Evolutionary conservation across 2,113 vertebrate species (phyloP).

Genomic region (Phaethornis superciliosus): DNA sequence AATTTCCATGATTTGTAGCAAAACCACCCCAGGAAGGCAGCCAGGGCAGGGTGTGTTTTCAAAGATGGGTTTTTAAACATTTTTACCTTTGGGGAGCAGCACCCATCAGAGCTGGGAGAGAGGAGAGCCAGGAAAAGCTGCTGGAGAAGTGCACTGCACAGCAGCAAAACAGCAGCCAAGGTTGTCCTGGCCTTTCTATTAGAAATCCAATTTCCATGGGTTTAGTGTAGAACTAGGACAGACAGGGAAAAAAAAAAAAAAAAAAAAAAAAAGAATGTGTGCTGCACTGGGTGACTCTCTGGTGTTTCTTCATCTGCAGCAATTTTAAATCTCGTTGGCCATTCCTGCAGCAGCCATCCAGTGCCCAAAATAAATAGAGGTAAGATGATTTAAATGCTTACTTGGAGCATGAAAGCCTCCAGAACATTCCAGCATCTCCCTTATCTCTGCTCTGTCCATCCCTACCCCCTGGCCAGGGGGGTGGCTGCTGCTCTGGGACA

Average conservation of each 20-base stretch:
- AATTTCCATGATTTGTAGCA: neutral
- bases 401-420: neutral
- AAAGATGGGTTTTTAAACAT: neutral
- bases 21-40: rapidly evolving
- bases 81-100: neutral
- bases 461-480: rapidly evolving
- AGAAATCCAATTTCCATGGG: neutral
- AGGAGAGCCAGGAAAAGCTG: neutral
- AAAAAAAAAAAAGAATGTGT: neutral
- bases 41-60: neutral
- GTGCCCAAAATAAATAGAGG: neutral
- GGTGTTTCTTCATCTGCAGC: neutral
- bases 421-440: neutral
- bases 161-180: neutral
- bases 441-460: neutral
- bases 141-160: neutral
- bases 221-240: neutral
- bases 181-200: neutral
- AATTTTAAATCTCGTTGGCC: neutral
- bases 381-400: neutral
- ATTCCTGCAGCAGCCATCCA: neutral
- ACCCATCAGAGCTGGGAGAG: neutral
- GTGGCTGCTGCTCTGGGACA: neutral
- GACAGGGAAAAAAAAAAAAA: neutral
- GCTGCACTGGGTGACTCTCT: neutral